Base-by-base conservation (phyloP, 2,888 invertebrate genomes). In the Lacanobia wlatinum region DNA sequence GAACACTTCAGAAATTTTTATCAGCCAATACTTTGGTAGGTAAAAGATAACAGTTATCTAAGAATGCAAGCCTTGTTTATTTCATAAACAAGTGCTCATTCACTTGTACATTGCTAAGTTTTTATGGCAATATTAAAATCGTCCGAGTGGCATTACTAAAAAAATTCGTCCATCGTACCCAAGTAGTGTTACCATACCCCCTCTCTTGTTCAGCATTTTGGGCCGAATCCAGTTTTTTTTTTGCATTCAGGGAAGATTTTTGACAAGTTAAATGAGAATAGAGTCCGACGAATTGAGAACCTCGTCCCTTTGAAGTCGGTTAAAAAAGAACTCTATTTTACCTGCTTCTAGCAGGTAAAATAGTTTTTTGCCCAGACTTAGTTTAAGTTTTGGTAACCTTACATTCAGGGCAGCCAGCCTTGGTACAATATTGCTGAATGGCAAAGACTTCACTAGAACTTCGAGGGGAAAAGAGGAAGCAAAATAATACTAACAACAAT, bases 31-130 rank as follows among this genome's bases (percentile, higher is more conserved):
- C 40, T 62, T 55, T 14, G 52, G 14, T 52, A 52, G 16, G 2
- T 55, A 10, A 18, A 5, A 28, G 46, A 60, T 72, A 34, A 46
- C n/a, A 52, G 23, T 46, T n/a, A 46, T 46, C 5, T 46, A 14
- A n/a, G 63, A 64, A 74, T 65, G 14, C n/a, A 58, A 38, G 43
- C 64, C 43, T 59, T 38, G 50, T 73, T 74, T 73, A 52, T 38
- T 58, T 18, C 16, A 52, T 38, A 70, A 74, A 74, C 43, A 28
- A 58, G 38, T 59, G 65, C 23, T 18, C 23, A 74, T 73, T 73
- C 58, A 28, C 9, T 3, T 63, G n/a, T 18, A 34, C n/a, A 18
- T 16, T 46, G 50, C 34, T 59, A 18, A 1, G 23, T 61, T 50
- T 3, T n/a, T 4, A 46, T 1, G 71, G 59, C 2, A 52, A 71